phyloP scores from a whole-genome alignment of 2,888 invertebrate species.

The Tenthredo scrophulariae region DNA sequence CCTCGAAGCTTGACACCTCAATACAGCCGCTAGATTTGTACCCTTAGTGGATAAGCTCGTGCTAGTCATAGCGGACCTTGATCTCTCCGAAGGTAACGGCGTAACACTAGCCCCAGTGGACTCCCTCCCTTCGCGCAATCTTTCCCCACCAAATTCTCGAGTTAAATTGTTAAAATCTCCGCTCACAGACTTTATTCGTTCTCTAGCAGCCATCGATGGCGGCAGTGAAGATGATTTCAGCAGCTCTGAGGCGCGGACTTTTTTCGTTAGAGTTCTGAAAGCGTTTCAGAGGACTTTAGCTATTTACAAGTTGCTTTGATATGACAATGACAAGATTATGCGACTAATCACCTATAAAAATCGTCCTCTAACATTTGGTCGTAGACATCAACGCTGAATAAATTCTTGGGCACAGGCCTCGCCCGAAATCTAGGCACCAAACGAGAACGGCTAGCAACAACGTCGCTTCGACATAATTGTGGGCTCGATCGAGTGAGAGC shows the following conservation, averaged over 20 bases:
- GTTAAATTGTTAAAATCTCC: constrained; percentile 58
- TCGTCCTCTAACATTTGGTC: constrained; percentile 87
- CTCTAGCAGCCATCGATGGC: constrained; percentile 85
- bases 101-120: constrained; percentile 62
- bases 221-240: constrained; percentile 84
- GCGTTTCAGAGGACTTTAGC: neutral
- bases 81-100: constrained; percentile 68
- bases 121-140: constrained; percentile 48
- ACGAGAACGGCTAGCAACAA: constrained; percentile 56
- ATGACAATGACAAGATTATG: neutral
- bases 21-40: constrained; percentile 84
- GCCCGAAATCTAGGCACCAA: constrained; percentile 80
- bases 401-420: constrained; percentile 85
- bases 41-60: constrained; percentile 68
- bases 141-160: constrained; percentile 57
- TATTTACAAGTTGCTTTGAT: neutral
- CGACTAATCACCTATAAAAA: constrained; percentile 82
- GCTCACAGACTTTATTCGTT: constrained; percentile 73
- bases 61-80: constrained; percentile 69
- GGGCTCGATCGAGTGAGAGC: constrained; percentile 74
- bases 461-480: constrained; percentile 66
- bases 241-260: constrained; percentile 86
- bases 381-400: constrained; percentile 86
- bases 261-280: constrained; percentile 83
- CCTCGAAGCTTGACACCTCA: constrained; percentile 79